A percentile compares a stretch with the other conserved stretches of the same genome.
These are phyloP conservation scores for Esox lucius DNA, from an alignment of 2,797 vertebrate genomes.

Conservation along the genomic window DNA sequence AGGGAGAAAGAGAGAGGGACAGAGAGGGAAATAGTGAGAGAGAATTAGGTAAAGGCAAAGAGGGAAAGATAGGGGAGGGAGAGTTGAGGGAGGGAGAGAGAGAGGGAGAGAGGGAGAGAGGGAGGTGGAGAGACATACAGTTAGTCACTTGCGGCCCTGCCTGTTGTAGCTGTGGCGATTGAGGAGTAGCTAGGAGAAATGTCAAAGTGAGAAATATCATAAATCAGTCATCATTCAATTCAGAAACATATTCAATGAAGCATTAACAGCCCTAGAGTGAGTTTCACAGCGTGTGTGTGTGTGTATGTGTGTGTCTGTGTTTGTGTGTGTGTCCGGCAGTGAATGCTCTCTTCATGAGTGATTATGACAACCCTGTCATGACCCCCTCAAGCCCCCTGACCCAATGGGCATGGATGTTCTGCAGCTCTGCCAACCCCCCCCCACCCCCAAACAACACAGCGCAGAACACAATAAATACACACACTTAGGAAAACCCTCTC, in stretches of 20 bases:
- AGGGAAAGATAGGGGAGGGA: background rate
- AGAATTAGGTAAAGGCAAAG: too few species aligned
- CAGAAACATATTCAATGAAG: conserved; percentile 1
- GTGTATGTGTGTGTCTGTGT: conserved; percentile 12
- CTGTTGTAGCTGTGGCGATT: conserved; percentile 1
- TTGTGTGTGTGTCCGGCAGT: conserved; percentile 21
- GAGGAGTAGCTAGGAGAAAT: conserved; percentile 19
- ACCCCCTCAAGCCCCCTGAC: conserved; percentile 53
- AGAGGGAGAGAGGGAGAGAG: background rate
- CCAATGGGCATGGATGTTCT: conserved; percentile 46
- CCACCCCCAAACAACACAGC: background rate
- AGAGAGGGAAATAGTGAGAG: conserved; percentile 48
- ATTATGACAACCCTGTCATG: conserved; percentile 66
- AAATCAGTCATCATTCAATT: background rate
- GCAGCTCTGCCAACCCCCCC: conserved; percentile 4
- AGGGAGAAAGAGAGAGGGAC: too few species aligned
- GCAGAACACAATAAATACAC: conserved; percentile 10
- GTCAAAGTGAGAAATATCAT: conserved; percentile 5
- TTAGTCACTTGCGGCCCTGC: background rate
- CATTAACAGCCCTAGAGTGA: background rate
- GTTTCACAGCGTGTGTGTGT: background rate
- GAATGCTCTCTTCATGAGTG: conserved; percentile 69
- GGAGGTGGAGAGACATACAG: background rate
- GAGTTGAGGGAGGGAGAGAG: background rate
- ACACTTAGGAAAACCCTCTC: background rate